phyloP scores from a whole-genome alignment of 2,797 vertebrate genomes.

The Amphiprion clarkii region DNA sequence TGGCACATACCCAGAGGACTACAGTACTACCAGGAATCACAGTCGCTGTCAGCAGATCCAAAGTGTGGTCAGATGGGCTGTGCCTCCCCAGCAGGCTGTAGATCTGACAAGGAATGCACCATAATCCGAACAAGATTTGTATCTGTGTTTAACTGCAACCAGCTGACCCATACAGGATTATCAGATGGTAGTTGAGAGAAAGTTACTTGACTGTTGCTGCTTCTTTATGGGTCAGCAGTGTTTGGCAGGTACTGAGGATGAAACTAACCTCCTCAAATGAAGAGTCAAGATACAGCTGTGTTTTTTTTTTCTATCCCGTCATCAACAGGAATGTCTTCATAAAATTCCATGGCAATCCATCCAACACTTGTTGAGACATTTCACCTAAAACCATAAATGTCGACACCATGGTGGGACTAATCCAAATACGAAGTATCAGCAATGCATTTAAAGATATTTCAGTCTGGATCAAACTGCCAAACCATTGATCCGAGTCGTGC shows the following conservation, averaged over 20 bases:
- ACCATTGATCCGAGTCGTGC: too few species aligned
- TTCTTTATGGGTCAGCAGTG: neutral
- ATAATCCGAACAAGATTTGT: neutral
- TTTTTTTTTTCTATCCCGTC: neutral
- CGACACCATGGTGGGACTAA: too few species aligned
- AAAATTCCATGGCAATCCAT: too few species aligned
- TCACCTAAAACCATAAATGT: too few species aligned
- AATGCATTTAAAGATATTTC: too few species aligned
- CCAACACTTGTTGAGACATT: too few species aligned
- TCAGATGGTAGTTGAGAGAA: neutral
- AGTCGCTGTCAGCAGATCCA: constrained; percentile 21
- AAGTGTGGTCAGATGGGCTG: constrained; percentile 11
- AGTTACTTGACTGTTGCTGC: neutral
- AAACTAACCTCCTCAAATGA: neutral
- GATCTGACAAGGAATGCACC: constrained; percentile 3
- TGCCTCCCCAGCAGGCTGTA: neutral
- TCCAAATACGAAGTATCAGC: too few species aligned
- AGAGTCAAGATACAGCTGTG: neutral
- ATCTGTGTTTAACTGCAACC: neutral
- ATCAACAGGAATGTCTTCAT: too few species aligned
- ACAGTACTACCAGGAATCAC: constrained; percentile 14
- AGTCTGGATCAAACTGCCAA: too few species aligned
- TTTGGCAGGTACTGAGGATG: neutral
- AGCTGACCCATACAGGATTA: neutral
- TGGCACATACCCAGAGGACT: constrained; percentile 7